Evolutionary conservation across 2,113 vertebrate genomes (phyloP).

Genomic region (Alethe diademata): DNA sequence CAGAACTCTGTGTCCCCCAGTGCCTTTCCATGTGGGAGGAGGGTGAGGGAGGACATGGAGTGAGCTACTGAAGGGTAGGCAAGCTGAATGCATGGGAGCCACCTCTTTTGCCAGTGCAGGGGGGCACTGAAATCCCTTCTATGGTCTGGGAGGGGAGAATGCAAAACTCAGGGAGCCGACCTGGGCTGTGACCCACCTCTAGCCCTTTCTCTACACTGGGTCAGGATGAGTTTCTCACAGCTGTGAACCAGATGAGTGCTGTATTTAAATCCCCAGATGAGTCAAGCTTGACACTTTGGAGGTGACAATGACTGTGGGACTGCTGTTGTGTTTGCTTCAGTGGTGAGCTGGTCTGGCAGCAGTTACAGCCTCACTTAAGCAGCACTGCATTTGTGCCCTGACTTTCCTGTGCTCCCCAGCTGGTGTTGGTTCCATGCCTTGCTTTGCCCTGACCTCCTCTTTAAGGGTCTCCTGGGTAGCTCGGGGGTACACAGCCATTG

Average conservation of each 20-base stretch:
- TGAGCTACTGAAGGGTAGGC: neutral
- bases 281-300: neutral
- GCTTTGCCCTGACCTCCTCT: neutral
- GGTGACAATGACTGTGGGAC: neutral
- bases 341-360: neutral
- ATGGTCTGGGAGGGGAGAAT: neutral
- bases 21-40: neutral
- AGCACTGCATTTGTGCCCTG: neutral
- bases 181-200: neutral
- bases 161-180: neutral
- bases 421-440: neutral
- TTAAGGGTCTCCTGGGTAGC: neutral
- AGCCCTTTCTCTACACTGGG: neutral
- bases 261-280: neutral
- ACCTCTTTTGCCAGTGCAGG: rapidly evolving
- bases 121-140: neutral
- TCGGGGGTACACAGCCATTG: neutral
- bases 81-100: neutral
- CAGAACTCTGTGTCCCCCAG: neutral
- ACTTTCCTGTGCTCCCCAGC: neutral
- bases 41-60: neutral
- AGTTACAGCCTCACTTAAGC: neutral
- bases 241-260: neutral
- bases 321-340: neutral
- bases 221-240: neutral